A percentile compares a stretch with the other conserved stretches of the same genome.
phyloP scores from a whole-genome alignment of 2,888 invertebrate species.

The Caenorhabditis imperialis region DNA sequence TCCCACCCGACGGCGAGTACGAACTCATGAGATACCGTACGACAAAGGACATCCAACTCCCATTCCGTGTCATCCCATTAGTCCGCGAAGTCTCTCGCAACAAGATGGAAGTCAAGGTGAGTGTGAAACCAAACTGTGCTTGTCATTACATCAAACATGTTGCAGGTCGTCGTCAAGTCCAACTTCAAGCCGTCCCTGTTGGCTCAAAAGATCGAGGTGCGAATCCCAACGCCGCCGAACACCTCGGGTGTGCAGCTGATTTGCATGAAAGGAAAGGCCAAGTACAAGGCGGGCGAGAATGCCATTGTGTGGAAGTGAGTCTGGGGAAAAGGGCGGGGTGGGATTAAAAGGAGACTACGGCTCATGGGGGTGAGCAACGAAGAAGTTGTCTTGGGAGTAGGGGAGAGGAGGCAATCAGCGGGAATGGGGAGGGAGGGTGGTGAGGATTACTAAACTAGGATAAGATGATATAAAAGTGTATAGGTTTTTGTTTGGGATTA shows the following conservation, averaged over 20 bases:
- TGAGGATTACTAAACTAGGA: too few relatives aligned
- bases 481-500: too few relatives aligned
- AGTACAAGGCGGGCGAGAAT: conserved; percentile 99
- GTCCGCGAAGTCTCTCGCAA: conserved; percentile 98
- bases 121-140: background rate
- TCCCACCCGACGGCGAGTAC: conserved; percentile 99
- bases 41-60: conserved; percentile 98
- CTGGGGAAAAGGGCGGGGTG: conserved; percentile 4
- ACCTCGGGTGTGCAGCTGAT: conserved; percentile 98
- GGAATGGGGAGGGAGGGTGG: too few relatives aligned
- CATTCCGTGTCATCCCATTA: conserved; percentile 98
- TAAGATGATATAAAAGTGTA: too few relatives aligned
- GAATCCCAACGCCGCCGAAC: conserved; percentile 97
- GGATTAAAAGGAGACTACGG: conserved; percentile 2
- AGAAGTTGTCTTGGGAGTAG: too few relatives aligned
- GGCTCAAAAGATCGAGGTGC: conserved; percentile 97
- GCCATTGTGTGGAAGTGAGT: conserved; percentile 95
- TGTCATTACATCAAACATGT: too few relatives aligned
- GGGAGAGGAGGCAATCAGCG: too few relatives aligned
- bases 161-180: conserved; percentile 95
- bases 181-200: conserved; percentile 98
- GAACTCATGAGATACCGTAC: conserved; percentile 99
- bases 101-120: conserved; percentile 96
- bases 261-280: conserved; percentile 97
- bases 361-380: too few relatives aligned